A percentile compares a stretch with the other conserved stretches of the same genome.
These are phyloP conservation scores for Corydoras sp. DNA, from an alignment of 2,113 vertebrate species.

Conservation along the genomic window DNA sequence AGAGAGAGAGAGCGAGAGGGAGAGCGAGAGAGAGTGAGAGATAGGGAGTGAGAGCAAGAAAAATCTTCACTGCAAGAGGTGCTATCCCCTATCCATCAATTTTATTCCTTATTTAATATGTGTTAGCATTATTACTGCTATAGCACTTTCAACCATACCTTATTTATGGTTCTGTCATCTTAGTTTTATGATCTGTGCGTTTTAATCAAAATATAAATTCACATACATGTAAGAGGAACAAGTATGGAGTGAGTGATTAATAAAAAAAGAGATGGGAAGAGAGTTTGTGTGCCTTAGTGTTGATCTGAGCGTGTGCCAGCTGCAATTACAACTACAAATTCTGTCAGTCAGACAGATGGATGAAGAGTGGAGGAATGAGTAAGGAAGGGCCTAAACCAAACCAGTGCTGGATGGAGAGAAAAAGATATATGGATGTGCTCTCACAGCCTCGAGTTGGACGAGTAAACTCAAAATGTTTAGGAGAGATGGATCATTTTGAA, in stretches of 20 bases:
- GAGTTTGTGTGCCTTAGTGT: slow-evolving; percentile 14
- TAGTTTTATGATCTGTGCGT: slow-evolving; percentile 53
- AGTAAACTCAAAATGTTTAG: background rate
- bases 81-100: slow-evolving; percentile 15
- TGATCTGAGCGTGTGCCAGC: slow-evolving; percentile 21
- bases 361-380: slow-evolving; percentile 31
- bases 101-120: slow-evolving; percentile 43
- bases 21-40: background rate
- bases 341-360: slow-evolving; percentile 20
- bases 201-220: slow-evolving; percentile 49
- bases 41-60: background rate
- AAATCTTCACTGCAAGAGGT: background rate
- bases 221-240: slow-evolving; percentile 6
- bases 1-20: slow-evolving; percentile 5
- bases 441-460: background rate
- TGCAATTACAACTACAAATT: background rate
- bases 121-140: slow-evolving; percentile 47
- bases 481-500: slow-evolving; percentile 28
- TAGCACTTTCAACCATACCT: slow-evolving; percentile 30
- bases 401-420: slow-evolving; percentile 43
- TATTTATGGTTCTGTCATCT: slow-evolving; percentile 38
- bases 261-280: background rate
- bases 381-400: slow-evolving; percentile 46
- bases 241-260: background rate
- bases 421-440: slow-evolving; percentile 7